These are phyloP conservation scores for Agonum fuliginosum DNA, from an alignment of 2,888 invertebrate species.

Conservation along the genomic window DNA sequence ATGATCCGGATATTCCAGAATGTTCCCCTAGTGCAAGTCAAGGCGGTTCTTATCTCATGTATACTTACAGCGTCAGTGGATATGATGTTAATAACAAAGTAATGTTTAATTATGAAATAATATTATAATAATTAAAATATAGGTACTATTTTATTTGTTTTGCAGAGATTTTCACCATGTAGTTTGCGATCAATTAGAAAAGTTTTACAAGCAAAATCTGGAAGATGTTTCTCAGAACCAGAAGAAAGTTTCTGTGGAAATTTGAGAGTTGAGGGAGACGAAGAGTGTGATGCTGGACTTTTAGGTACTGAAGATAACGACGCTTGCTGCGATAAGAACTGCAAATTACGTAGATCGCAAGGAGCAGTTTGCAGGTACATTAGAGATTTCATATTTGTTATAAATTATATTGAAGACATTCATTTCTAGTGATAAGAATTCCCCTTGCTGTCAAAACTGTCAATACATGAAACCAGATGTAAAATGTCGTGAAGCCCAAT, in stretches of 20 bases:
- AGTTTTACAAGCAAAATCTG: conserved; percentile 93
- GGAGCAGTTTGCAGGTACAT: conserved; percentile 91
- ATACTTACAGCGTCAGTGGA: conserved; percentile 96
- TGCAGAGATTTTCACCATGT: conserved; percentile 95
- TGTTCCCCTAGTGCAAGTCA: conserved; percentile 96
- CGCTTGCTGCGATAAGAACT: conserved; percentile 94
- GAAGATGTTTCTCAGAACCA: conserved; percentile 93
- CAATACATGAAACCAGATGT: conserved; percentile 88
- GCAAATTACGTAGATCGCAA: conserved; percentile 86
- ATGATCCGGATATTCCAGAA: conserved; percentile 96
- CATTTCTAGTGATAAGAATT: conserved; percentile 90
- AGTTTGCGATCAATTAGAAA: conserved; percentile 94
- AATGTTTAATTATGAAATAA: conserved; percentile 62
- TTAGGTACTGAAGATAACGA: conserved; percentile 95
- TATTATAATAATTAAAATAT: neutral
- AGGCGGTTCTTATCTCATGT: conserved; percentile 97
- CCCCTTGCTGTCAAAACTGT: conserved; percentile 95
- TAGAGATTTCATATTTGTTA: neutral
- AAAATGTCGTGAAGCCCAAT: conserved; percentile 93
- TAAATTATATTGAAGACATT: neutral
- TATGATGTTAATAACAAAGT: conserved; percentile 97
- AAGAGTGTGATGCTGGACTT: conserved; percentile 97
- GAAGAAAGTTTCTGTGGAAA: conserved; percentile 98
- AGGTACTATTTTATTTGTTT: conserved; percentile 62
- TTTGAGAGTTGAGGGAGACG: conserved; percentile 94